Evolutionary conservation across 1,140 invertebrate genomes (phyloP).

Genomic region (Stegodyphus dumicola): DNA sequence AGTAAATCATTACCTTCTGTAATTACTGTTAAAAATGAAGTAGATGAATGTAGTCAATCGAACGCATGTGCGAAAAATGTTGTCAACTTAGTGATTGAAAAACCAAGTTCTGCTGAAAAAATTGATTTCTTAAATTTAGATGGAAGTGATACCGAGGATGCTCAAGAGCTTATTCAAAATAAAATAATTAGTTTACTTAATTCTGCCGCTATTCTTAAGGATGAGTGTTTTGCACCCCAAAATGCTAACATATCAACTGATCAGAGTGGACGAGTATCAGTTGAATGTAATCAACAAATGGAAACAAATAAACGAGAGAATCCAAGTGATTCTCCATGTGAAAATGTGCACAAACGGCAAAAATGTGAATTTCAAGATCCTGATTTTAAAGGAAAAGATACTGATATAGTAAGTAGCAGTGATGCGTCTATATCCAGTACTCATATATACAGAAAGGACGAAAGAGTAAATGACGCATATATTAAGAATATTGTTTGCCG

Average conservation of each 20-base stretch:
- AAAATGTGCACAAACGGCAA: background rate
- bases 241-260: background rate
- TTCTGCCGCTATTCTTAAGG: constrained; percentile 28
- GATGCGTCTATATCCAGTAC: background rate
- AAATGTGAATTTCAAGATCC: background rate
- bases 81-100: background rate
- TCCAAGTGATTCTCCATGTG: background rate
- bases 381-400: background rate
- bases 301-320: background rate
- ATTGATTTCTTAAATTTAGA: constrained; percentile 9
- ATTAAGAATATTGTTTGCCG: constrained; percentile 1
- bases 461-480: constrained; percentile 6
- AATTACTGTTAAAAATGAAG: background rate
- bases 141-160: background rate
- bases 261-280: background rate
- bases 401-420: background rate
- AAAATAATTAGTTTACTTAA: constrained; percentile 18
- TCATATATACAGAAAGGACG: constrained; percentile 22
- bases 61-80: background rate
- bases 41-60: background rate
- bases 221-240: constrained; percentile 5
- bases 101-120: background rate
- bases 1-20: background rate
- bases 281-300: background rate
- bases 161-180: background rate